phyloP scores from a whole-genome alignment of 2,888 invertebrate genomes.

The Synergus laeviventris region DNA sequence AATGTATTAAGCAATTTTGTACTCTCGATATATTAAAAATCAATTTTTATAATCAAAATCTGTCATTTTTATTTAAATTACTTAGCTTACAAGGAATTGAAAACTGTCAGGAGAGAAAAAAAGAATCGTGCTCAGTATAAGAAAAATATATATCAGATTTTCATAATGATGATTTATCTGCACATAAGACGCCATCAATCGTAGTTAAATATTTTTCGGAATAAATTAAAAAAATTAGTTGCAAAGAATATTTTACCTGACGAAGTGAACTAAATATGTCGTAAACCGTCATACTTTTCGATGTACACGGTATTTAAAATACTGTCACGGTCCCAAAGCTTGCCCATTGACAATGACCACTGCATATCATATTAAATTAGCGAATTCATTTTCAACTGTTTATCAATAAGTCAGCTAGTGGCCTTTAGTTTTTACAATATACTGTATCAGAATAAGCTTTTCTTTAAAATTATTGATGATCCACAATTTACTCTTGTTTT shows the following conservation, averaged over 20 bases:
- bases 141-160: background rate
- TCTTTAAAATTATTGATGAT: slow-evolving; percentile 7
- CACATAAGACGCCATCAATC: slow-evolving; percentile 14
- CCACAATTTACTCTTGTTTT: background rate
- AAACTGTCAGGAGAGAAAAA: background rate
- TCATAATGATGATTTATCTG: slow-evolving; percentile 26
- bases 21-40: slow-evolving; percentile 6
- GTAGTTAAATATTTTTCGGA: slow-evolving; percentile 8
- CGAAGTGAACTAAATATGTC: background rate
- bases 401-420: background rate
- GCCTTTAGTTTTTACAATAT: slow-evolving; percentile 30
- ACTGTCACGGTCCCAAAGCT: slow-evolving; percentile 24
- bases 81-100: background rate
- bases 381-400: background rate
- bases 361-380: slow-evolving; percentile 16
- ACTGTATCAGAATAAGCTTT: slow-evolving; percentile 32
- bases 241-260: slow-evolving; percentile 16
- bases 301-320: slow-evolving; percentile 21
- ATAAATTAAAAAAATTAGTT: slow-evolving; percentile 31
- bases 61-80: background rate
- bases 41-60: slow-evolving; percentile 7
- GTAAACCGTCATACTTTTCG: background rate
- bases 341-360: slow-evolving; percentile 12
- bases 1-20: slow-evolving; percentile 15
- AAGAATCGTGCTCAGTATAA: background rate